Evolutionary conservation across 2,113 vertebrate genomes (phyloP).

Genomic region (Corythoichthys intestinalis): DNA sequence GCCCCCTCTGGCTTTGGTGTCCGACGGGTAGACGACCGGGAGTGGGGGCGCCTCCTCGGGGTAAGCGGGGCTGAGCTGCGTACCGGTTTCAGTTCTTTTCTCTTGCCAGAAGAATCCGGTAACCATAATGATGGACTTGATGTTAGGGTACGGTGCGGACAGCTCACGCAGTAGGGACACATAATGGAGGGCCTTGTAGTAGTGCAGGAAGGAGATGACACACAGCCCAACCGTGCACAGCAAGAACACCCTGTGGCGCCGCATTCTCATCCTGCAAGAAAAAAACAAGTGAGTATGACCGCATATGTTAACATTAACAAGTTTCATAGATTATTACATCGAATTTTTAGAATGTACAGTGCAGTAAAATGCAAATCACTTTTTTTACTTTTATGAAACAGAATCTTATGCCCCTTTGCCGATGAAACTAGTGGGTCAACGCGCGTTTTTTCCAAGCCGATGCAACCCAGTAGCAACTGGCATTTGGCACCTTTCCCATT

Average conservation of each 20-base stretch:
- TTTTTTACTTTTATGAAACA: no score
- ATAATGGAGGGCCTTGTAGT: conserved; percentile 97
- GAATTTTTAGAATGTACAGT: no score
- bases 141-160: conserved; percentile 92
- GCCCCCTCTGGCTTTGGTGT: conserved; percentile 58
- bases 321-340: no score
- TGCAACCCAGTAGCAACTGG: no score
- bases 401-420: no score
- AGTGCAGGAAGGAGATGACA: conserved; percentile 98
- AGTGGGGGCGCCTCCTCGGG: conserved; percentile 74
- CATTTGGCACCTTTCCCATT: no score
- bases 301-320: neutral
- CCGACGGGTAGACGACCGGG: conserved; percentile 69
- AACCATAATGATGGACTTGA: conserved; percentile 90
- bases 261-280: conserved; percentile 93
- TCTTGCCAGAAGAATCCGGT: conserved; percentile 90
- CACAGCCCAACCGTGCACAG: conserved; percentile 98
- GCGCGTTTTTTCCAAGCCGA: no score
- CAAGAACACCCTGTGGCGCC: conserved; percentile 97
- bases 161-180: conserved; percentile 93
- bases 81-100: conserved; percentile 74
- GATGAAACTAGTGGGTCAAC: no score
- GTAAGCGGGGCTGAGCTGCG: conserved; percentile 78
- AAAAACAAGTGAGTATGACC: neutral
- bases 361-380: no score